Conservation (phyloP, 2,888 invertebrate species). For the Leucozona laternaria region DNA sequence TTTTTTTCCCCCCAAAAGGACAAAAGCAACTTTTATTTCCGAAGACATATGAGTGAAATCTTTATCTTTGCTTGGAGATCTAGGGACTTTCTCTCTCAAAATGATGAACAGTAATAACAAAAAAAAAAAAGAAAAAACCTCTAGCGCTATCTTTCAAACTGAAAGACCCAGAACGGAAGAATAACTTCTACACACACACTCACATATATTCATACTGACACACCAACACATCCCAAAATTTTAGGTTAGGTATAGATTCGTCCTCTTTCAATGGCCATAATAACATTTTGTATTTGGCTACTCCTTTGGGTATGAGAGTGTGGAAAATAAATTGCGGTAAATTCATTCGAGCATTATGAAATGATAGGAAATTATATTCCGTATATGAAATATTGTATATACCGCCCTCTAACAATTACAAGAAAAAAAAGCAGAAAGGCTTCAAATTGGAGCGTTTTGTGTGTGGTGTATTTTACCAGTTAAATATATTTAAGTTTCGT, state of each 20-base stretch:
- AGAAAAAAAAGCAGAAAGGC: neutral
- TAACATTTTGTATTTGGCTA: slow-evolving; percentile 9
- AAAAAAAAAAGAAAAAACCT: slow-evolving; percentile 6
- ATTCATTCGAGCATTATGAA: slow-evolving; percentile 70
- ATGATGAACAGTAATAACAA: slow-evolving; percentile 41
- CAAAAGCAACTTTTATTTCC: slow-evolving; percentile 59
- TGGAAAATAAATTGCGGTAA: slow-evolving; percentile 71
- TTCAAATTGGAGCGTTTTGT: neutral
- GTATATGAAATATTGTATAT: slow-evolving; percentile 53
- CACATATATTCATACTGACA: neutral
- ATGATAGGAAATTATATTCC: slow-evolving; percentile 72
- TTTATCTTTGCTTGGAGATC: slow-evolving; percentile 49
- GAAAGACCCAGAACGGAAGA: slow-evolving; percentile 28
- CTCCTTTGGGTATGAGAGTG: slow-evolving; percentile 32
- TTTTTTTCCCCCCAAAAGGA: slow-evolving; percentile 56
- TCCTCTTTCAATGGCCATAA: slow-evolving; percentile 10
- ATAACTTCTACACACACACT: neutral
- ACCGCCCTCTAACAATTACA: neutral
- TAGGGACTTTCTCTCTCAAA: slow-evolving; percentile 30
- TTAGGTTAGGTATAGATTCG: neutral
- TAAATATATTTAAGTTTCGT: too few species aligned
- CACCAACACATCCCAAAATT: neutral
- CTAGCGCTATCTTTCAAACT: slow-evolving; percentile 22
- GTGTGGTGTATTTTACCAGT: too few species aligned
- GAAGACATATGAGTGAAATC: slow-evolving; percentile 54